Conservation (phyloP, 2,113 vertebrate species). For the Henicopernis longicauda region DNA sequence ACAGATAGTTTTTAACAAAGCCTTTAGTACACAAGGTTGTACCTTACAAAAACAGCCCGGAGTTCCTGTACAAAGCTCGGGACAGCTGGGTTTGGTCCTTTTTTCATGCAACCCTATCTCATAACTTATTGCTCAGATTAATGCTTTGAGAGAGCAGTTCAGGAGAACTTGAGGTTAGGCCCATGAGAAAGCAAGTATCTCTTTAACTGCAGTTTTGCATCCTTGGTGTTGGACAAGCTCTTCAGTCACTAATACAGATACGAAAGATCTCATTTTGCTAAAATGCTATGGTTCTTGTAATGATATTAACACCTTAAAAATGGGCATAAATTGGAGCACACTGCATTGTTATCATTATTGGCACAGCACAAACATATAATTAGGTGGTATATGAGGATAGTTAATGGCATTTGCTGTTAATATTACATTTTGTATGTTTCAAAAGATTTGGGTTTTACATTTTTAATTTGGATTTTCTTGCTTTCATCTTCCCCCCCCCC, state of each 20-base stretch:
- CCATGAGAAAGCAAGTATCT: not conserved
- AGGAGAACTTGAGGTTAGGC: not conserved
- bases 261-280: not conserved
- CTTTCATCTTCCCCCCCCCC: not conserved
- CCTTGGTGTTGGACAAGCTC: not conserved
- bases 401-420: not conserved
- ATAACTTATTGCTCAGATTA: not conserved
- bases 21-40: not conserved
- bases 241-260: not conserved
- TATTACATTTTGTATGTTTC: not conserved
- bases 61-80: not conserved
- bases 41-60: not conserved
- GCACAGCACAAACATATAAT: not conserved
- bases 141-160: not conserved
- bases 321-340: not conserved
- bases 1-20: too few relatives aligned
- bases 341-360: not conserved
- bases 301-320: not conserved
- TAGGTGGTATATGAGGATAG: not conserved
- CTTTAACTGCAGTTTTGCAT: not conserved
- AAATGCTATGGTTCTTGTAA: accelerated
- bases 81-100: not conserved
- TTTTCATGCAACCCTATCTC: not conserved
- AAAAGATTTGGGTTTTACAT: not conserved
- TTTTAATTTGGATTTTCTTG: not conserved